A percentile compares a stretch with the other conserved stretches of the same genome.
Evolutionary conservation across 2,888 invertebrate species (phyloP).

Genomic region (Conus canariensis): DNA sequence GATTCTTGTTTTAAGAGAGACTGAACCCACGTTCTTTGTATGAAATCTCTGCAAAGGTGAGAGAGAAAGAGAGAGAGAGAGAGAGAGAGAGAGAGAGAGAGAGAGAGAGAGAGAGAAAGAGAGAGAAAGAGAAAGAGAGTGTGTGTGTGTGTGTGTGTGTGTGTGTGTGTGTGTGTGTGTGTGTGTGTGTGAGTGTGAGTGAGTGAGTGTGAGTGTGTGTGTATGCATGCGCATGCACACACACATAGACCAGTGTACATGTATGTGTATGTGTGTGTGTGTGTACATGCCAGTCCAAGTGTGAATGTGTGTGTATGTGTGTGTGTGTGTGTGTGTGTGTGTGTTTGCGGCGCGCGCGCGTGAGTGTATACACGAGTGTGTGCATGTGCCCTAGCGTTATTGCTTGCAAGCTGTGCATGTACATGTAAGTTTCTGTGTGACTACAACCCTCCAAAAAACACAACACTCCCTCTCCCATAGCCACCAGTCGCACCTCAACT

Average conservation of each 20-base stretch:
- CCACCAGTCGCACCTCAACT: too few species aligned
- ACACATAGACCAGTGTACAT: not conserved
- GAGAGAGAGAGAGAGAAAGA: conserved; percentile 23
- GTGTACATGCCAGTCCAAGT: not conserved
- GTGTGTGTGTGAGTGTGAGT: too few species aligned
- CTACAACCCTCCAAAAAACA: too few species aligned
- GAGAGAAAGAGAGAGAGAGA: conserved; percentile 29
- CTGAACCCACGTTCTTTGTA: too few species aligned
- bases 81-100: conserved; percentile 33
- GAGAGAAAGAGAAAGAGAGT: not conserved
- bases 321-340: conserved; percentile 12
- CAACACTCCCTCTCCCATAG: too few species aligned
- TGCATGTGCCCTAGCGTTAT: not conserved
- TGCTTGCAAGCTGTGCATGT: not conserved
- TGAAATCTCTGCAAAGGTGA: not conserved
- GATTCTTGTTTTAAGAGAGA: too few species aligned
- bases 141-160: not conserved
- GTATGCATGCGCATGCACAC: not conserved
- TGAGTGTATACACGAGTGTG: not conserved
- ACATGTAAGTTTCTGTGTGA: not conserved
- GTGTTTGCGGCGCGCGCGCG: not conserved
- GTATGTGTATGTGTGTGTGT: not conserved
- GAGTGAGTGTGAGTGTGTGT: too few species aligned
- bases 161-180: too few species aligned
- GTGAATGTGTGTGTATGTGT: not conserved